phyloP scores from a whole-genome alignment of 2,113 vertebrate species.

The Halichoerus grypus region DNA sequence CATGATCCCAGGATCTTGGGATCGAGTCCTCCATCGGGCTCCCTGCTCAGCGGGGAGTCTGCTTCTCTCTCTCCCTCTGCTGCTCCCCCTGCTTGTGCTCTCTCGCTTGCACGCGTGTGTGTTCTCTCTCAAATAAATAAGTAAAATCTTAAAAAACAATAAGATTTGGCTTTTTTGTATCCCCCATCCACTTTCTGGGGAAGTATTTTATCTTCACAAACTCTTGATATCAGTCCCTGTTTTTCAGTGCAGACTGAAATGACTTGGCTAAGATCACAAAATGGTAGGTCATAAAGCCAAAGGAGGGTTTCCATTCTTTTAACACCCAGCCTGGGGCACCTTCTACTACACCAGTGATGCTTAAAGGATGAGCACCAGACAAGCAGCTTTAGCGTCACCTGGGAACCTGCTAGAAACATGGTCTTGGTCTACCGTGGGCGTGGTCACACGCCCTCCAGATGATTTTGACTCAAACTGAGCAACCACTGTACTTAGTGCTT shows the following conservation, averaged over 20 bases:
- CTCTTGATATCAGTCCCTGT: neutral
- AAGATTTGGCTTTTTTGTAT: neutral
- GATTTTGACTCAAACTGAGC: neutral
- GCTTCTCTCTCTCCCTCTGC: too few relatives aligned
- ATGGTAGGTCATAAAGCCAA: neutral
- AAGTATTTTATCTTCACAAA: conserved; percentile 23
- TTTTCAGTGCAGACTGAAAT: neutral
- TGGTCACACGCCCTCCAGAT: neutral
- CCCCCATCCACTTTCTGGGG: neutral
- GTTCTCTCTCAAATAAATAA: too few relatives aligned
- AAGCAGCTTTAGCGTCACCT: neutral
- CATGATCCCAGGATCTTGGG: too few relatives aligned
- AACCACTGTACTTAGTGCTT: neutral
- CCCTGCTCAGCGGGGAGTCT: too few relatives aligned
- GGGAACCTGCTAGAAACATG: neutral
- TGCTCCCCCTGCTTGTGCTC: too few relatives aligned
- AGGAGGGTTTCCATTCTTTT: neutral
- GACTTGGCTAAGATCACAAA: neutral
- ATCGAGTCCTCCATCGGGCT: too few relatives aligned
- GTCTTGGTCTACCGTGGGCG: neutral
- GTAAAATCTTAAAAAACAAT: neutral
- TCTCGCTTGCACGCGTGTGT: too few relatives aligned
- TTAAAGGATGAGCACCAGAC: neutral
- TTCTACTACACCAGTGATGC: neutral
- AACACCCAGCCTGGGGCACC: neutral